Evolutionary conservation across 53 echinoderm and acorn worm species (phyloP), one percentile per base, ranked within the genome.

Genomic region (Henricia sp.): DNA sequence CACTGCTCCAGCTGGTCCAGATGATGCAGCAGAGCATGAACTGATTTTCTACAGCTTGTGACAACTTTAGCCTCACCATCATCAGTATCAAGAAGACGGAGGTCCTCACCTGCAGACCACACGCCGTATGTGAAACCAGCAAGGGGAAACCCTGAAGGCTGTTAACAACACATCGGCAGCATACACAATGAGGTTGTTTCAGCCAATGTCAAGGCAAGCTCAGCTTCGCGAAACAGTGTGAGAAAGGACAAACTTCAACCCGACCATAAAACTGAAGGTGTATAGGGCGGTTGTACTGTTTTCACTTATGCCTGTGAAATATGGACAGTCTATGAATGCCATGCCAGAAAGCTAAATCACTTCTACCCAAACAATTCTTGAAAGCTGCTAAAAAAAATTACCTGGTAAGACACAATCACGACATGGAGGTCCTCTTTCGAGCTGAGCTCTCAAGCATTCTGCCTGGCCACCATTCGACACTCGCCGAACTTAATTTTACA

Each of bases 1-100:
- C 21, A 23, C 50, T 21, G 3, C 2, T 24, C 3, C 24, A 3
- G 67, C 20, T 5, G n/a, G n/a, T n/a, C n/a, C 27, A 37, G 20
- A 55, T 67, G 6, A 86, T 66, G 82, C 82, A 69, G 32, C 17
- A 20, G 1, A 40, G 30, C 29, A 41, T 69, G 69, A 35, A 68
- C 56, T 13, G 1, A 32, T 57, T 56, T 59, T 40, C 82, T 12
- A 38, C 24, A 4, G 53, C 70, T 25, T 84, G 84, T 9, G 42
- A 71, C 71, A 57, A 71, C 84, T 84, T 85, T 3, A 24, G 73
- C 20, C 63, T 63, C 13, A 64, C 65, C 33, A 70, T 84, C 33
- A 70, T 84, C 58, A 57, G 84, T 39, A 84, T 12, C 38, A 83
- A 70, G 58, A 84, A 70, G 43, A 84, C 70, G 2, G 55, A 55